A percentile compares a stretch with the other conserved stretches of the same genome.
phyloP scores from a whole-genome alignment of 2,113 vertebrate species.

The Apistogramma diplotaenia region DNA sequence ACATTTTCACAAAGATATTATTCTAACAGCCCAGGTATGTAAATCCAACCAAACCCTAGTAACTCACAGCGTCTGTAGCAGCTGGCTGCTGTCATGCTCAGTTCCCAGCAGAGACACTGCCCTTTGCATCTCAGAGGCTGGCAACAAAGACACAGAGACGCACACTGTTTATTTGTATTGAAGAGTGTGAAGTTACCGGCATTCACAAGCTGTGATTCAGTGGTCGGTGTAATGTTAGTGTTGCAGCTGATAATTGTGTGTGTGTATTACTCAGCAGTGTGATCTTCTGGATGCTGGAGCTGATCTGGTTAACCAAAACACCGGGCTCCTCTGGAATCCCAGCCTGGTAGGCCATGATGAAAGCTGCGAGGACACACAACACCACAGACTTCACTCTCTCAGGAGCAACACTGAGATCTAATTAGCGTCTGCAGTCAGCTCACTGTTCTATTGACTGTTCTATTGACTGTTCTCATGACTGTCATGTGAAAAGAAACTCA shows the following conservation, averaged over 20 bases:
- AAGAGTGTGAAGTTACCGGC: neutral
- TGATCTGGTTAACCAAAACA: conserved; percentile 72
- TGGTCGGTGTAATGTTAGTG: neutral
- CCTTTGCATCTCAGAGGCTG: conserved; percentile 92
- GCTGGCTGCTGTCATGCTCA: conserved; percentile 83
- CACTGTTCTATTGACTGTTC: too few species aligned
- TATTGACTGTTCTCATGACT: neutral
- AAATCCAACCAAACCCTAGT: neutral
- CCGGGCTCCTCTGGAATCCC: conserved; percentile 65
- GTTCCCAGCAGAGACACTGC: conserved; percentile 87
- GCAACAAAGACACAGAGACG: neutral
- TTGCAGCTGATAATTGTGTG: neutral
- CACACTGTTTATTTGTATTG: neutral
- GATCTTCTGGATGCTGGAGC: conserved; percentile 78
- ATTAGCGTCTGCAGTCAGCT: neutral
- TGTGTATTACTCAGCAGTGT: conserved; percentile 73
- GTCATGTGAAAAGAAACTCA: neutral
- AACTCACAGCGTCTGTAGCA: conserved; percentile 91
- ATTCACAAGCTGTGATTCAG: neutral
- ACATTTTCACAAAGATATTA: neutral
- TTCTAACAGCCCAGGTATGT: neutral
- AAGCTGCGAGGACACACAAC: conserved; percentile 36
- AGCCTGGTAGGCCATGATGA: conserved; percentile 75
- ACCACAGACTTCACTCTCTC: neutral
- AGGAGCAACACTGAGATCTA: neutral